phyloP scores from a whole-genome alignment of 2,888 invertebrate genomes.

The Agrotis segetum region DNA sequence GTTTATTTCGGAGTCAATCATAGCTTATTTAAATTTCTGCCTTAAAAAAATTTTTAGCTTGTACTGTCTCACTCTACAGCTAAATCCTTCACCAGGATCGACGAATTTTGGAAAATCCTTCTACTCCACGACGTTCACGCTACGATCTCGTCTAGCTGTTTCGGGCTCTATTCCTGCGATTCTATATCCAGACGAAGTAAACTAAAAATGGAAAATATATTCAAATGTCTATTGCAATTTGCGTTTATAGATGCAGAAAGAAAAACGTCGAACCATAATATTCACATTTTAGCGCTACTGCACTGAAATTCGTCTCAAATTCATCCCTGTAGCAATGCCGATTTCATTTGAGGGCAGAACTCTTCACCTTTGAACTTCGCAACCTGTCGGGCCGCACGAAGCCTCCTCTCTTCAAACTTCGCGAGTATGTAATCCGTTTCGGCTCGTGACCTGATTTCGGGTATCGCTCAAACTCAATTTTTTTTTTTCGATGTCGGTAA shows the following conservation, averaged over 20 bases:
- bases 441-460: conserved; percentile 72
- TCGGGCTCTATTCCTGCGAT: too few species aligned
- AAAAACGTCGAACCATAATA: background rate
- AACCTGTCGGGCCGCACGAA: conserved; percentile 62
- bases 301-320: conserved; percentile 28
- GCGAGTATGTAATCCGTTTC: conserved; percentile 69
- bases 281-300: conserved; percentile 5
- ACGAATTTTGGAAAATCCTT: too few species aligned
- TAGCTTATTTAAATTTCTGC: background rate
- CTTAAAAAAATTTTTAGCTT: background rate
- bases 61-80: too few species aligned
- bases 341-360: conserved; percentile 62
- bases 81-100: too few species aligned
- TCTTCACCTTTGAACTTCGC: conserved; percentile 77
- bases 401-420: conserved; percentile 65
- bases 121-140: too few species aligned
- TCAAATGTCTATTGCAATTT: background rate
- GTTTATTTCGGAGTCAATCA: background rate
- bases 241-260: too few species aligned
- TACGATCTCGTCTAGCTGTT: too few species aligned
- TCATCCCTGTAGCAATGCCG: conserved; percentile 54
- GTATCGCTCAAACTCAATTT: conserved; percentile 57
- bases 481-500: conserved; percentile 61
- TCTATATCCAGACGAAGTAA: too few species aligned
- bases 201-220: too few species aligned